phyloP scores from a whole-genome alignment of 2,888 invertebrate genomes.

The Callinectes sapidus region DNA sequence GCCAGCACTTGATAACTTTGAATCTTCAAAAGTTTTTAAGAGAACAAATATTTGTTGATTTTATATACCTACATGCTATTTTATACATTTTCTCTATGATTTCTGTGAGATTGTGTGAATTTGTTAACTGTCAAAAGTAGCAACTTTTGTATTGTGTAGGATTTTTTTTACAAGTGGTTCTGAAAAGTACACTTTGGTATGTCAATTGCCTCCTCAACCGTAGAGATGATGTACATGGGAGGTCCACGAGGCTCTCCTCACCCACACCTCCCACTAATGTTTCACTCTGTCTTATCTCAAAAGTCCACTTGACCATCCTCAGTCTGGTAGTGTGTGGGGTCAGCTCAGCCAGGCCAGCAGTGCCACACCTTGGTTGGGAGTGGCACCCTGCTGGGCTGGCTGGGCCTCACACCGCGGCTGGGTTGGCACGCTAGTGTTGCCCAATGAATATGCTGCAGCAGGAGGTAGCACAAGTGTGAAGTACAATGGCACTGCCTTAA shows the following conservation, averaged over 20 bases:
- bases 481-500: slow-evolving; percentile 70
- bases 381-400: background rate
- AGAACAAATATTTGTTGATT: background rate
- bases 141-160: slow-evolving; percentile 20
- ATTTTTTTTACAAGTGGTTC: slow-evolving; percentile 38
- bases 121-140: slow-evolving; percentile 24
- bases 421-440: slow-evolving; percentile 35
- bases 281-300: slow-evolving; percentile 25
- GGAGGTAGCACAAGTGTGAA: slow-evolving; percentile 59
- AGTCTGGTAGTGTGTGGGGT: slow-evolving; percentile 45
- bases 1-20: slow-evolving; percentile 39
- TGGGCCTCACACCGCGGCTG: background rate
- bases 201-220: slow-evolving; percentile 32
- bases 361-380: slow-evolving; percentile 23
- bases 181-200: slow-evolving; percentile 26
- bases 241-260: background rate
- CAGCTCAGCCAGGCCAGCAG: slow-evolving; percentile 47
- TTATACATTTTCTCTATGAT: slow-evolving; percentile 2
- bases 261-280: slow-evolving; percentile 40
- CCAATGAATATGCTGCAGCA: slow-evolving; percentile 31
- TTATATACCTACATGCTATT: slow-evolving; percentile 29
- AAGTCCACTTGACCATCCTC: slow-evolving; percentile 45
- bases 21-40: background rate
- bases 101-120: slow-evolving; percentile 7
- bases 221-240: slow-evolving; percentile 17